These are phyloP conservation scores for Labeo calbasu DNA, from an alignment of 2,797 vertebrate genomes.

Conservation along the genomic window DNA sequence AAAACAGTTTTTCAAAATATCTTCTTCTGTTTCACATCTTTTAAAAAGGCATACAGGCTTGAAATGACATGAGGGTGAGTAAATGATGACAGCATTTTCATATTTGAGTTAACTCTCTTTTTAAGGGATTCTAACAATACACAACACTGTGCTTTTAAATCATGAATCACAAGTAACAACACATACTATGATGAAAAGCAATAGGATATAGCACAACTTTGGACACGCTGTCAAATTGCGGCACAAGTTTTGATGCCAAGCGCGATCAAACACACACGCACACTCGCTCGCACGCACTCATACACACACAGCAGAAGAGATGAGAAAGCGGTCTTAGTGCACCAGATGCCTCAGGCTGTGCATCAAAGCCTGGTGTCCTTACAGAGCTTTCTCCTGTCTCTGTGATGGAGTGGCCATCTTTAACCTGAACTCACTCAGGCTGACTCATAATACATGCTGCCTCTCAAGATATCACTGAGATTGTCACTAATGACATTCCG, in stretches of 20 bases:
- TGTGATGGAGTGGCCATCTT: slow-evolving; percentile 47
- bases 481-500: slow-evolving; percentile 42
- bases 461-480: slow-evolving; percentile 41
- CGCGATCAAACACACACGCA: slow-evolving; percentile 23
- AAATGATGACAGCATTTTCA: background rate
- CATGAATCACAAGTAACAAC: background rate
- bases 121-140: background rate
- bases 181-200: slow-evolving; percentile 16
- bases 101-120: background rate
- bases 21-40: background rate
- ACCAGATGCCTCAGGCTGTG: slow-evolving; percentile 45
- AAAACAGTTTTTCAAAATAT: background rate
- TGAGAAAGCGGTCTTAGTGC: slow-evolving; percentile 40
- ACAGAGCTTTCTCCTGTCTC: slow-evolving; percentile 50
- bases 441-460: slow-evolving; percentile 38
- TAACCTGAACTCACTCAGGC: slow-evolving; percentile 50
- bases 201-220: slow-evolving; percentile 12
- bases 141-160: background rate
- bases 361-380: slow-evolving; percentile 52
- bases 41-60: background rate
- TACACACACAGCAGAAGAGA: slow-evolving; percentile 16
- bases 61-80: background rate
- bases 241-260: slow-evolving; percentile 36
- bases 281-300: slow-evolving; percentile 18
- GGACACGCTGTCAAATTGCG: slow-evolving; percentile 29